These are phyloP conservation scores for Platerodrilus igneus DNA, from an alignment of 2,888 invertebrate genomes.

Conservation along the genomic window DNA sequence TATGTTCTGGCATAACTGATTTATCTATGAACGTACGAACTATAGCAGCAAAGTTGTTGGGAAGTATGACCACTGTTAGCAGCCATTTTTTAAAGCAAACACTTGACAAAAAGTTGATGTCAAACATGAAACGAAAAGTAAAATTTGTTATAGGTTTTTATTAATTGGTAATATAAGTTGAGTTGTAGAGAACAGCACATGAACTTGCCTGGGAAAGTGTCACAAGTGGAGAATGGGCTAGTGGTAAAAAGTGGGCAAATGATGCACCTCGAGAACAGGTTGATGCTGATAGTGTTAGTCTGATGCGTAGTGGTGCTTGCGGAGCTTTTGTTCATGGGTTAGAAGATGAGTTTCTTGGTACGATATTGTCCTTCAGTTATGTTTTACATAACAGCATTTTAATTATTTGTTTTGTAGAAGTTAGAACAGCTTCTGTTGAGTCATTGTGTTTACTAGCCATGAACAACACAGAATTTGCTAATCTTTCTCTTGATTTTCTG, in stretches of 20 bases:
- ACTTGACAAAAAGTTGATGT: slow-evolving; percentile 95
- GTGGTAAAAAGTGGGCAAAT: slow-evolving; percentile 85
- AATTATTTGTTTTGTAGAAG: slow-evolving; percentile 60
- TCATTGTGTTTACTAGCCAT: slow-evolving; percentile 86
- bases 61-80: slow-evolving; percentile 82
- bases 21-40: slow-evolving; percentile 83
- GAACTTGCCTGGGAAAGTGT: slow-evolving; percentile 80
- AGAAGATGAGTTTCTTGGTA: slow-evolving; percentile 91
- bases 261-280: slow-evolving; percentile 73
- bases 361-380: slow-evolving; percentile 3
- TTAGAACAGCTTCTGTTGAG: slow-evolving; percentile 90
- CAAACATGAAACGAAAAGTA: slow-evolving; percentile 76
- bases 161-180: slow-evolving; percentile 10
- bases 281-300: slow-evolving; percentile 68
- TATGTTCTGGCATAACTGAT: slow-evolving; percentile 91
- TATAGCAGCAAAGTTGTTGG: slow-evolving; percentile 78
- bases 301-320: slow-evolving; percentile 92
- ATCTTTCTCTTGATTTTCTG: slow-evolving; percentile 86
- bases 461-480: slow-evolving; percentile 79
- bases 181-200: slow-evolving; percentile 71
- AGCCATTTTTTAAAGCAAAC: slow-evolving; percentile 91
- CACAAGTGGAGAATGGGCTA: slow-evolving; percentile 85
- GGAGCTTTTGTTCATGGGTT: slow-evolving; percentile 97
- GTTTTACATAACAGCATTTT: slow-evolving; percentile 1
- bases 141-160: slow-evolving; percentile 3